Evolutionary conservation across 2,113 vertebrate species (phyloP), one percentile per base, ranked within the genome.

Genomic region (Mesocricetus auratus): DNA sequence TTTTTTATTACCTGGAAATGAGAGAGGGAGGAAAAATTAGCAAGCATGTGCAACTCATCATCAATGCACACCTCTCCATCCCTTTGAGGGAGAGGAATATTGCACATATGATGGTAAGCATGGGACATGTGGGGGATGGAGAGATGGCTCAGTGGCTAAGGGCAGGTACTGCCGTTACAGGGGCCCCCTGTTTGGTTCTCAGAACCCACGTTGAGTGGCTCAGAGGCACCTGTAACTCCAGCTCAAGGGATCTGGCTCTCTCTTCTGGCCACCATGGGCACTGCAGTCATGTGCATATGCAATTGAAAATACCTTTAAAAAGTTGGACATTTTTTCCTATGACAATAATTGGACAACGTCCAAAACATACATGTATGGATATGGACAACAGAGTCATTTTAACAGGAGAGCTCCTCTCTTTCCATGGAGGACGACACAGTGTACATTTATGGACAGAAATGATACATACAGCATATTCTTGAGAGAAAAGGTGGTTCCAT

Each of bases 1-100:
- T 53, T 12, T 60, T 94, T 75, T 2, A 85, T 47, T 0, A 1
- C 24, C 98, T 98, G 39, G 94, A 98, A 98, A 97, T 50, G 81
- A 96, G n/a, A 90, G 85, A 60, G 22, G 0, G 12, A 74, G 36
- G 68, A 94, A 89, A 88, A 96, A 64, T 1, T 22, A 90, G 90
- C 36, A 85, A 31, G 42, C 9, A 24, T 47, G 62, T 74, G 82
- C 0, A 42, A 66, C 12, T 39, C 19, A 50, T 31, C 36, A 45
- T 31, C 33, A 36, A 21, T 1, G 21, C 56, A 79, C 1, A 50
- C 33, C 31, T 95, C 60, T 16, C 36, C 56, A 60, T 50, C 29
- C 17, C 11, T 29, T 13, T 47, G n/a, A 95, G 64, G 45, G 82
- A 94, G 91, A n/a, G 58, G 39, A 85, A 71, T 39, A 33, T 31